Evolutionary conservation across 2,113 vertebrate genomes (phyloP).

Genomic region (Tursiops truncatus): DNA sequence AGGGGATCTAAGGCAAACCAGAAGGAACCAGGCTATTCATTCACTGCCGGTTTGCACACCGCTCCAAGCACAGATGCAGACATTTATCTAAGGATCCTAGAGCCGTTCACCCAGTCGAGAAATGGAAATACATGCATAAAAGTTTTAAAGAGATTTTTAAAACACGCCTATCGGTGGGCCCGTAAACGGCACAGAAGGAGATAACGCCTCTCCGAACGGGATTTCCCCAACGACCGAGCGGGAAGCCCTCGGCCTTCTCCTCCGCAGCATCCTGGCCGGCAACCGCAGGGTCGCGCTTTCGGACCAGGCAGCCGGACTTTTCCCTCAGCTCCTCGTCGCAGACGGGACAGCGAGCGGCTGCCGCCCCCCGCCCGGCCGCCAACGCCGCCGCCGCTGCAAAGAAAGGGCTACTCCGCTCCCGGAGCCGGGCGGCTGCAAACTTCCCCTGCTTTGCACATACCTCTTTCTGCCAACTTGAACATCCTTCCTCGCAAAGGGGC

Average conservation of each 20-base stretch:
- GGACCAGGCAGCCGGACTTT: not conserved
- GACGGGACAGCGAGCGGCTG: constrained; percentile 23
- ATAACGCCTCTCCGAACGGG: not conserved
- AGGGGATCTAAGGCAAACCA: not conserved
- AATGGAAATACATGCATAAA: not conserved
- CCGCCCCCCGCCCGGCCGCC: not conserved
- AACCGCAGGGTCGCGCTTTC: not conserved
- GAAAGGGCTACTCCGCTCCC: constrained; percentile 56
- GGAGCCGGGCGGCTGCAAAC: constrained; percentile 61
- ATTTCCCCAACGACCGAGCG: not conserved
- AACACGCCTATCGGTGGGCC: not conserved
- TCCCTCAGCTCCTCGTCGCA: not conserved
- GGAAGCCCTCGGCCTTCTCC: not conserved
- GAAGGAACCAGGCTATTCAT: not conserved
- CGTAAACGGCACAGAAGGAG: not conserved
- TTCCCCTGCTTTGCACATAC: not conserved
- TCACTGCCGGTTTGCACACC: not conserved
- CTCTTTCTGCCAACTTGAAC: constrained; percentile 56
- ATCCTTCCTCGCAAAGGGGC: not conserved
- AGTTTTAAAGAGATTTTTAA: constrained; percentile 35
- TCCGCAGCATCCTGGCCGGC: not conserved
- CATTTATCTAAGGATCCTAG: not conserved
- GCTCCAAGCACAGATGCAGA: not conserved
- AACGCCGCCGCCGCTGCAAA: constrained; percentile 29
- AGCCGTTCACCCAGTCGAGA: not conserved